Evolutionary conservation across 2,888 invertebrate genomes (phyloP), one percentile per base, ranked within the genome.

Genomic region (Caenorhabditis angaria): DNA sequence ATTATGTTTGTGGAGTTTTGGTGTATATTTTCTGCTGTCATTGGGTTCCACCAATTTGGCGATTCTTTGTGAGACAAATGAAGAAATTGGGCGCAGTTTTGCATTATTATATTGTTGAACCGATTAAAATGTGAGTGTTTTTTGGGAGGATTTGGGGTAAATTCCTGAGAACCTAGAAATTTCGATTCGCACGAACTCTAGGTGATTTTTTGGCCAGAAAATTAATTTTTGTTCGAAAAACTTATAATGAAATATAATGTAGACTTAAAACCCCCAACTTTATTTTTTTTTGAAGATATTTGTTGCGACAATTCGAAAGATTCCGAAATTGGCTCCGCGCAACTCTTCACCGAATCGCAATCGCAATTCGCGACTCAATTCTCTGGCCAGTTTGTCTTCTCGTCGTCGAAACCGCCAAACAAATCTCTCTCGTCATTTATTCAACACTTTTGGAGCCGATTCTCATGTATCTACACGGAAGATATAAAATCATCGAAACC

Each of bases 361-460:
- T 78, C 3, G 71, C 76, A n/a, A n/a, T n/a, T n/a, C n/a, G 82
- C 57, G 79, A 83, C 65, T 81, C 82, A 20, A 76, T 86, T 25
- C 55, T 85, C 12, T 84, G 78, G 77, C 86, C 86, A 2, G 67
- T 84, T n/a, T 80, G 77, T 56, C 56, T 70, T 24, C 61, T 76
- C 24, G 60, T 77, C 29, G 80, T 76, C 0, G 80, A 77, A 60
- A 53, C 64, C 18, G 70, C 64, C 1, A 73, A 69, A 35, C 70
- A 74, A 28, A 20, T 65, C 10, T 72, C 62, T 2, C 27, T 67
- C 8, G 58, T 76, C 20, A 50, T 76, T 27, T 76, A 78, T 32
- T 54, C 61, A 20, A 41, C 71, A 24, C 54, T 73, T 2, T 27
- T 78, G 4, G 72, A 78, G 76, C 80, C 80, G 0, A 69, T 80